Evolutionary conservation across 2,797 vertebrate species (phyloP), one percentile per base, ranked within the genome.

Genomic region (Acanthurus tractus): DNA sequence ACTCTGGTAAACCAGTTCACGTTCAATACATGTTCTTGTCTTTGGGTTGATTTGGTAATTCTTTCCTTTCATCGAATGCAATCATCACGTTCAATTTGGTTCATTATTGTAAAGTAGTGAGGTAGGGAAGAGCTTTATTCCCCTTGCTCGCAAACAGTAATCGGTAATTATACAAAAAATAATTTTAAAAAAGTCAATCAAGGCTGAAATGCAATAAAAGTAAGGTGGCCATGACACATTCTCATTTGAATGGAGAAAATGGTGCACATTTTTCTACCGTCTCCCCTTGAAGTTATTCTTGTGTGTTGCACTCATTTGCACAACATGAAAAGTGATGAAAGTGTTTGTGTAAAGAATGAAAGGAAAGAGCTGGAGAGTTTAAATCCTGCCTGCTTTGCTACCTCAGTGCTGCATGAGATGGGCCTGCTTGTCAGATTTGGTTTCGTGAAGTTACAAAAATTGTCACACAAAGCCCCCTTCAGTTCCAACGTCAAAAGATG

Each of bases 371-470:
- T n/a, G 4, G 4, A 29, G 44, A 48, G 49, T 53, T 69, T 40
- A 44, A 62, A 66, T 62, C 29, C 18, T 65, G 44, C 45, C 13
- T 18, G 45, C 42, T 20, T 29, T 67, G 9, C 48, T 46, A 36
- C 42, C 45, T 53, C 52, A 20, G 14, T 34, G 23, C n/a, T 54
- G 23, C 6, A 3, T 53, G 45, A 52, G 38, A 44, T 34, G 7
- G 48, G 23, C 34, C 48, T 52, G 29, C 62, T 57, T 66, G 62
- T 78, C 38, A 52, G 54, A 72, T 66, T 59, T 10, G 45, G 36
- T 58, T 78, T 69, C 3, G 10, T 48, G 34, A 55, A 72, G 42
- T 46, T 42, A 6, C 46, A 36, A 50, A 50, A 63, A 20, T 14
- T 55, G 13, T 38, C 50, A 68, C 40, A 70, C 15, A 22, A 1